phyloP scores from a whole-genome alignment of 2,797 vertebrate species.

The Aplochiton taeniatus region DNA sequence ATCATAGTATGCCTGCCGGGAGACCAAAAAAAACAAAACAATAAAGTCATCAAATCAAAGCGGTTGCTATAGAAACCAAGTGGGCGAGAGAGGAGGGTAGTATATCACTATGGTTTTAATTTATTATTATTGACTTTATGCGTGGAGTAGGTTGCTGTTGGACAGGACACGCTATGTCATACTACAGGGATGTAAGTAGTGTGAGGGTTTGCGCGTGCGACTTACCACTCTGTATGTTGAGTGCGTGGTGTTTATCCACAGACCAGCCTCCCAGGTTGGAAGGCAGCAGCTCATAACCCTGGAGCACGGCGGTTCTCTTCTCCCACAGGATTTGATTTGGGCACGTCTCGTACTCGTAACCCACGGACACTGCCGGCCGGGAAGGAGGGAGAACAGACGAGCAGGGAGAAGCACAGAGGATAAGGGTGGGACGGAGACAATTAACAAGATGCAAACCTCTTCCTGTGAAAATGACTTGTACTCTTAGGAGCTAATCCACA shows the following conservation, averaged over 20 bases:
- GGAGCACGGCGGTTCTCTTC: slow-evolving; percentile 84
- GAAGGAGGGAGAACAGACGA: slow-evolving; percentile 11
- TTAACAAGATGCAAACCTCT: background rate
- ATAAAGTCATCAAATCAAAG: background rate
- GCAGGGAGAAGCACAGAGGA: slow-evolving; percentile 8
- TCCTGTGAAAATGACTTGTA: no score
- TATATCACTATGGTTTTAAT: background rate
- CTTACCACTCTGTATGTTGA: slow-evolving; percentile 86
- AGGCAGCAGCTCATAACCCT: slow-evolving; percentile 87
- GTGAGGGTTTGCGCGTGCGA: background rate
- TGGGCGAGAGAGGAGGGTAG: background rate
- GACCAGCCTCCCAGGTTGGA: slow-evolving; percentile 89
- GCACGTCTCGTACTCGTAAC: slow-evolving; percentile 88
- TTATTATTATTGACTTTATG: slow-evolving; percentile 4
- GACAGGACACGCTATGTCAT: background rate
- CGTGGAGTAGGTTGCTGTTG: background rate
- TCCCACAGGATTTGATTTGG: slow-evolving; percentile 86
- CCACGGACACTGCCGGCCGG: slow-evolving; percentile 80
- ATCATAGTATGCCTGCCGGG: background rate
- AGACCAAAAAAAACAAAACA: background rate
- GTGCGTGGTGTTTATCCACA: slow-evolving; percentile 85
- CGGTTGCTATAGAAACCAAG: slow-evolving; percentile 1
- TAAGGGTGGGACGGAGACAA: slow-evolving; percentile 21
- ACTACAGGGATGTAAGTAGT: background rate
- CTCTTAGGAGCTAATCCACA: no score